Conservation (phyloP, 2,888 invertebrate genomes). For the Himalopsyche tibetana region DNA sequence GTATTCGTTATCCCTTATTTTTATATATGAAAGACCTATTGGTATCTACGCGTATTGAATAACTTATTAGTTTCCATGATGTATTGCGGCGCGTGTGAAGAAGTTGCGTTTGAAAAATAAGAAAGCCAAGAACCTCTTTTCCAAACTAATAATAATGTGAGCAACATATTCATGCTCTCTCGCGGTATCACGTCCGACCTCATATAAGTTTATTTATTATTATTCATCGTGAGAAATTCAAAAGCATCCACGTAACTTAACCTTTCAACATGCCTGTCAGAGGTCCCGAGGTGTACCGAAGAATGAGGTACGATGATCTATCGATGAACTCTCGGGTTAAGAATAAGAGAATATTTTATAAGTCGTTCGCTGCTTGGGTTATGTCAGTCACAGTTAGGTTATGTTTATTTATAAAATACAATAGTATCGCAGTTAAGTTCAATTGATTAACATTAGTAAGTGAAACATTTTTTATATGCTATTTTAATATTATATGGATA, state of each 20-base stretch:
- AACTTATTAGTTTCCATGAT: too few relatives aligned
- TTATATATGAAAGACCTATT: too few relatives aligned
- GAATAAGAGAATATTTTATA: not conserved
- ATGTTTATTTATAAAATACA: too few relatives aligned
- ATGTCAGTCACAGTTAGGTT: not conserved
- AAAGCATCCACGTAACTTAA: conserved; percentile 34
- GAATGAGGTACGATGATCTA: conserved; percentile 38
- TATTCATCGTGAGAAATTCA: conserved; percentile 37
- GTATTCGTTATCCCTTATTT: too few relatives aligned
- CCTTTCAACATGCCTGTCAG: conserved; percentile 42
- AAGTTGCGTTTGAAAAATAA: too few relatives aligned
- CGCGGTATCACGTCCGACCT: not conserved
- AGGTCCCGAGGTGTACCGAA: conserved; percentile 8
- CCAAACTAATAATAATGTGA: not conserved
- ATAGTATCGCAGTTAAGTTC: too few relatives aligned
- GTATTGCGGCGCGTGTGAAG: too few relatives aligned
- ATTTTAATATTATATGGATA: too few relatives aligned
- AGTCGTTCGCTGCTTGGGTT: not conserved
- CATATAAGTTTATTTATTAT: conserved; percentile 24
- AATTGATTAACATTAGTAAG: too few relatives aligned
- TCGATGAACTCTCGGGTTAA: conserved; percentile 27
- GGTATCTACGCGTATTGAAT: too few relatives aligned
- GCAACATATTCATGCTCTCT: not conserved
- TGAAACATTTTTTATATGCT: too few relatives aligned
- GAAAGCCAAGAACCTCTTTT: too few relatives aligned